Evolutionary conservation across 2,888 invertebrate species (phyloP), one percentile per base, ranked within the genome.

Genomic region (Lymantria monacha): DNA sequence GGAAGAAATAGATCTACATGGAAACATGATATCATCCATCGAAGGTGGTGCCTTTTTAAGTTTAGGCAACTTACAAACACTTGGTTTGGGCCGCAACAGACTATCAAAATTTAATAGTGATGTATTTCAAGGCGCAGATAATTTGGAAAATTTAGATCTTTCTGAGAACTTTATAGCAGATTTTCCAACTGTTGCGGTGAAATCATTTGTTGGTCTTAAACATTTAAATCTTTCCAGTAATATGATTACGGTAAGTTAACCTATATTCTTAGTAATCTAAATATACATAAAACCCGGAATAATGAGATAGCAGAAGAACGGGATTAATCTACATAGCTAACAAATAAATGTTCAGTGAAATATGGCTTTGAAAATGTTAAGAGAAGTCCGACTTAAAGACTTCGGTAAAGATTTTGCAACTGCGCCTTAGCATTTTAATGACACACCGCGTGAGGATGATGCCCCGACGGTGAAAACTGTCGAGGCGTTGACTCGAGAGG

Each of bases 141-240:
- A 95, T 67, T 88, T 98, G 56, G 94, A 95, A 68, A 94, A 94
- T 66, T 87, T 98, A 61, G 97, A 97, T 79, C 88, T 98, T 30
- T 96, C 97, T 0, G 95, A 96, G 72, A 98, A 98, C 89, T 97
- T 96, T 77, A 94, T 98, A 49, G 91, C 92, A 0, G 95, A 96
- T 76, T 96, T 97, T 74, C 97, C 97, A 3, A 93, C 94, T 0
- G 94, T 95, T 9, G 95, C 97, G 0, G 79, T 97, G 42, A 94
- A 95, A 72, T 92, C 94, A 30, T 93, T 97, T 64, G 84, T 87
- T 15, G 93, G 93, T 49, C 83, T 98, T 15, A 94, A 94, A 74
- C 94, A 94, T 58, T 87, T 97, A 56, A 96, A 97, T 82, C 87
- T 97, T 37, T 96, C 96, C 11, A 95, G 96, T 59, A 97, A 97